Evolutionary conservation across 23 tunicate species (phyloP).

Genomic region (Trididemnum clinides): DNA sequence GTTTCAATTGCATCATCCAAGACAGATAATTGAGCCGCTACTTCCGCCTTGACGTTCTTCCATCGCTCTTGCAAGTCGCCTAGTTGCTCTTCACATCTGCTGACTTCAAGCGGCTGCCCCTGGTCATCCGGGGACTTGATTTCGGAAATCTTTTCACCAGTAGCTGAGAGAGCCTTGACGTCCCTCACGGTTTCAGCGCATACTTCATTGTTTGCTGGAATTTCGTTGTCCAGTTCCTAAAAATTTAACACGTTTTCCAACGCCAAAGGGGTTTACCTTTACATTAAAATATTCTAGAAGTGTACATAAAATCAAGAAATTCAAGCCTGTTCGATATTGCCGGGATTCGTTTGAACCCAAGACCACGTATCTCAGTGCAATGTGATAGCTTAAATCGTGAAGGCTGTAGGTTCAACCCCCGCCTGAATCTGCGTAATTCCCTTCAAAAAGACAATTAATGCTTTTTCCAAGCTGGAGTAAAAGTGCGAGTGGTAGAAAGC

Average conservation of each 20-base stretch:
- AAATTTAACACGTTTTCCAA: too few species aligned
- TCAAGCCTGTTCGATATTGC: too few species aligned
- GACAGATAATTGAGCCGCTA: background rate
- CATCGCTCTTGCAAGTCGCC: slow-evolving; percentile 38
- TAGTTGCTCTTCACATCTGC: slow-evolving; percentile 25
- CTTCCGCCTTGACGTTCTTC: slow-evolving; percentile 45
- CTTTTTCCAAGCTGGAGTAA: background rate
- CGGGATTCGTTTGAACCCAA: too few species aligned
- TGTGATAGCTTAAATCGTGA: too few species aligned
- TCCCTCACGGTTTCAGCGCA: background rate
- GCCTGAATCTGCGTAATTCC: too few species aligned
- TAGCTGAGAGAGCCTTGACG: background rate
- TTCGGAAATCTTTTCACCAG: slow-evolving; percentile 25
- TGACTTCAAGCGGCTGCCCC: background rate
- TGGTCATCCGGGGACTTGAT: background rate
- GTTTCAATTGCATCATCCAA: background rate
- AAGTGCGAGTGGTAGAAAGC: background rate
- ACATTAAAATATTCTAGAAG: too few species aligned
- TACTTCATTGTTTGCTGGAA: slow-evolving; percentile 2
- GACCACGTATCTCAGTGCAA: too few species aligned
- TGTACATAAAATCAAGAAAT: too few species aligned
- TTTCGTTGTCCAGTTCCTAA: background rate
- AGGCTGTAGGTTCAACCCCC: too few species aligned
- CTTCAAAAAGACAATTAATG: background rate
- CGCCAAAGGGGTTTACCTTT: too few species aligned